Evolutionary conservation across 2,888 invertebrate species (phyloP), one percentile per base, ranked within the genome.

Genomic region (Sepioteuthis lessoniana): DNA sequence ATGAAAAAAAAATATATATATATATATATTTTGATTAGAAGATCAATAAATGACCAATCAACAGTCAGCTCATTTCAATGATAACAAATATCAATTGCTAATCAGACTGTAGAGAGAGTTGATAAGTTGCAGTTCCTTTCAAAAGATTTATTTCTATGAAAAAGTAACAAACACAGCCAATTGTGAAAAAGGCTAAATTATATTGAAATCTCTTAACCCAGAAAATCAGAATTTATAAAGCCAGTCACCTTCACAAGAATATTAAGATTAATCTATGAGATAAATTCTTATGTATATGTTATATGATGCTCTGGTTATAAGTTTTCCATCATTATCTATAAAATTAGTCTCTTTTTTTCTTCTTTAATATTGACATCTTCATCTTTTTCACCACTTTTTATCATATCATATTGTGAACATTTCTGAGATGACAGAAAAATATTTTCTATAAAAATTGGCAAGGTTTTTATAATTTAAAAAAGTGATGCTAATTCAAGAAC

Each of bases 1-100:
- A n/a, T n/a, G n/a, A n/a, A n/a, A n/a, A n/a, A n/a, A n/a, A n/a
- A n/a, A n/a, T n/a, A n/a, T n/a, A n/a, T n/a, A n/a, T n/a, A n/a
- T n/a, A n/a, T n/a, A n/a, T n/a, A n/a, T 0, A 76, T 76, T 76
- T 76, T 76, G 76, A 76, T 76, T n/a, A n/a, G n/a, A 76, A 2
- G 76, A 76, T 76, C n/a, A 76, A 76, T 76, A 76, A 76, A 76
- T 16, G 76, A 76, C 76, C 76, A 76, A 76, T 76, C 76, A 35
- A 60, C 28, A 60, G 28, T 31, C 76, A 76, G n/a, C 31, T 76
- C n/a, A 13, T 1, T 10, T 31, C 31, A 76, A 16, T 31, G 76
- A 76, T 76, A 35, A 76, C 76, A 76, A 76, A 19, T 76, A 76
- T 76, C 76, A 13, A n/a, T 35, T 47, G 35, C 19, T 76, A 35